Base-by-base conservation (phyloP, 2,113 vertebrate species). In the Oncorhynchus clarkii region DNA sequence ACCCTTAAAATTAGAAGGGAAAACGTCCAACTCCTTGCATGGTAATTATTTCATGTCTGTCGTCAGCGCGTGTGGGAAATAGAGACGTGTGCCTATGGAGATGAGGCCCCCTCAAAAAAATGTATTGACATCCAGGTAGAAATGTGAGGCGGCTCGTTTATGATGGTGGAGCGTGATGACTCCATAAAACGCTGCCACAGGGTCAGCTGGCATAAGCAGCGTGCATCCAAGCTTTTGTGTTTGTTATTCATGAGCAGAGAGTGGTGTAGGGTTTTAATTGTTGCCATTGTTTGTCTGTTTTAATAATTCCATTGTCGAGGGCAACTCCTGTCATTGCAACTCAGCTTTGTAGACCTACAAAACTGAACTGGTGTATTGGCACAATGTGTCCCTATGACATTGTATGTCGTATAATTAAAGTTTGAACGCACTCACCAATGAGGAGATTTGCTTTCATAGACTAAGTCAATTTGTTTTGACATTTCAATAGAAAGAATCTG, bases 1-100 rank as follows among this genome's bases (percentile, higher is more conserved):
- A 94, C 94, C 94, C 95, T 94, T 94, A 94, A 96, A 96, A 97
- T 95, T 95, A 95, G 94, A 94, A 95, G 92, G 92, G 92, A 91
- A 96, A 96, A 95, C 89, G 93, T 86, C 90, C 84, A 85, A 90
- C 93, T 94, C 93, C 93, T 92, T 94, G 94, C 93, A 93, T 94
- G 94, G 92, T 88, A 93, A 95, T 96, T 94, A 94, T 94, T 95
- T 91, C 91, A 83, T 82, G 91, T 91, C 90, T 89, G 84, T 92
- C 86, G 80, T 87, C 90, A 93, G 88, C 92, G 90, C 88, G 85
- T 80, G 87, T 85, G 78, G 65, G 64, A 75, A 81, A 49, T 34
- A 48, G 82, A 81, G 76, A 87, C 75, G 39, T 82, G 82, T 78
- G 87, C 91, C 79, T 8, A 45, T 9, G 31, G 31, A 4, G 67